Conservation (phyloP, 2,888 invertebrate genomes). For the Morpho deidamia region DNA sequence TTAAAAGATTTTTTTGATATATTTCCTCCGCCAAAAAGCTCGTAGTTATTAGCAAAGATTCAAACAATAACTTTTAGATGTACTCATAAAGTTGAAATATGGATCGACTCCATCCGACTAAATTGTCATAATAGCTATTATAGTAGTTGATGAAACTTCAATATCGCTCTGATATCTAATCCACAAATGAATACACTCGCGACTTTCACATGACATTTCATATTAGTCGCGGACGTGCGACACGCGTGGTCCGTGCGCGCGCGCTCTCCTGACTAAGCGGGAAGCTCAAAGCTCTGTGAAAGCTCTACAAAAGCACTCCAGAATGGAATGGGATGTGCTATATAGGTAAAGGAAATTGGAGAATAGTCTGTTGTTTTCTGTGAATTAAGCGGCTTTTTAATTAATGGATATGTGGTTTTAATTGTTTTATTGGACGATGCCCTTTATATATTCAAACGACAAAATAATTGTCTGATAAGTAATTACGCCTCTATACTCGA, state of each 20-base stretch:
- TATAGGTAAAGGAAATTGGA: conserved; percentile 18
- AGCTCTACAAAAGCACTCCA: conserved; percentile 18
- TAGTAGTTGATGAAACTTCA: not conserved
- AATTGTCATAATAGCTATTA: not conserved
- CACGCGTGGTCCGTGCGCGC: conserved; percentile 62
- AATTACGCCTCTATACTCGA: too few species aligned
- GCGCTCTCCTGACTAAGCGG: conserved; percentile 65
- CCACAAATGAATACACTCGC: conserved; percentile 22
- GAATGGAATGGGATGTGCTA: conserved; percentile 15
- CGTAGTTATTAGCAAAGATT: too few species aligned
- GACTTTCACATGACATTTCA: conserved; percentile 17
- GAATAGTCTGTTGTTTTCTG: conserved; percentile 18
- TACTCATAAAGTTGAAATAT: too few species aligned
- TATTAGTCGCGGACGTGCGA: conserved; percentile 16
- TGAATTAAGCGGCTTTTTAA: conserved; percentile 19
- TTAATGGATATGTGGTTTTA: conserved; percentile 15
- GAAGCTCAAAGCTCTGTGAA: conserved; percentile 58
- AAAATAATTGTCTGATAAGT: too few species aligned
- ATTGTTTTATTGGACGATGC: not conserved
- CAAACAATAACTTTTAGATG: too few species aligned
- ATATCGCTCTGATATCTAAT: conserved; percentile 34
- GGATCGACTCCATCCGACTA: not conserved
- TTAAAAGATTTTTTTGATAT: too few species aligned
- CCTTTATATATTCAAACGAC: not conserved
- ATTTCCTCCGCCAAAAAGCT: too few species aligned